Percentiles rank a stretch among this genome's conserved stretches.
These are phyloP conservation scores for Erinaceus europaeus DNA, from an alignment of 2,113 vertebrate genomes.

Conservation along the genomic window DNA sequence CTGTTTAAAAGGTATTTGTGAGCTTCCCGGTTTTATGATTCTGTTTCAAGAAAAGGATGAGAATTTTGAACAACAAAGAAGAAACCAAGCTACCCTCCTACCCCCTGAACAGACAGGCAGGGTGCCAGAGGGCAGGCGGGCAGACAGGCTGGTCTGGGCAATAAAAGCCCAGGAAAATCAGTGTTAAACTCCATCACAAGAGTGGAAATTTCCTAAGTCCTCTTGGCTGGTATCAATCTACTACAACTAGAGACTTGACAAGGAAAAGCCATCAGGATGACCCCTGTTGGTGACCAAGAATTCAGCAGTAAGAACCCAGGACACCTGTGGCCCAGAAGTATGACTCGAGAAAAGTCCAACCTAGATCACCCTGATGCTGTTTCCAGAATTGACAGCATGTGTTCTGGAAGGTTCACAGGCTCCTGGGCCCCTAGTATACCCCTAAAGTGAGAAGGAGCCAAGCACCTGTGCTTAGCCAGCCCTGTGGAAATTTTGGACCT, in stretches of 20 bases:
- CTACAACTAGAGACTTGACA: background rate
- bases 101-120: background rate
- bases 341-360: background rate
- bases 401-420: constrained; percentile 40
- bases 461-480: constrained; percentile 57
- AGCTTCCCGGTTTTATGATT: background rate
- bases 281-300: background rate
- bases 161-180: background rate
- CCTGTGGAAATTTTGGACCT: constrained; percentile 17
- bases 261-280: background rate
- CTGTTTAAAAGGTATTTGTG: constrained; percentile 13
- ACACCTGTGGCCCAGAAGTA: background rate
- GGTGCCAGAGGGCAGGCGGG: background rate
- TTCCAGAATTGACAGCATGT: constrained; percentile 44
- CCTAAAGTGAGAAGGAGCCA: background rate
- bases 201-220: background rate
- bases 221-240: background rate
- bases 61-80: background rate
- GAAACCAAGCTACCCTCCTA: background rate
- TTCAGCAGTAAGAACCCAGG: background rate
- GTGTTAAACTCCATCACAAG: background rate
- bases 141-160: background rate
- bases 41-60: background rate
- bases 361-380: constrained; percentile 9
- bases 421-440: background rate